Conservation (phyloP, 1,140 invertebrate species). For the Melipona quadrifasciata region DNA sequence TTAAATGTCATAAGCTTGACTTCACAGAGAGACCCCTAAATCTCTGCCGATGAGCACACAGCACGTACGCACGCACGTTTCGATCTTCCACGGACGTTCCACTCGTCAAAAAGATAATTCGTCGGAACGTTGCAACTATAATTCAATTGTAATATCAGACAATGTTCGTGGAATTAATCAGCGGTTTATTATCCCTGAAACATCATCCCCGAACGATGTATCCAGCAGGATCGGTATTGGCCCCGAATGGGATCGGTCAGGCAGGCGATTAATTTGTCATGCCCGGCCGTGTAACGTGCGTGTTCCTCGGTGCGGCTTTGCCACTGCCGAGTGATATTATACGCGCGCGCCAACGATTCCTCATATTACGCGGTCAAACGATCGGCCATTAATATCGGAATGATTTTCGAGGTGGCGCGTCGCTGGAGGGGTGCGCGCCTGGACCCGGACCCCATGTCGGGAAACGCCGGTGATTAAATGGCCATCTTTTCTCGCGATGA, state of each 20-base stretch:
- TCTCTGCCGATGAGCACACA: background rate
- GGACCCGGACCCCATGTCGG: slow-evolving; percentile 50
- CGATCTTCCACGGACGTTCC: too few relatives aligned
- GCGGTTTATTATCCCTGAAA: too few relatives aligned
- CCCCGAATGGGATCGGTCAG: background rate
- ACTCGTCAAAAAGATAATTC: too few relatives aligned
- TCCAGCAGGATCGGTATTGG: background rate
- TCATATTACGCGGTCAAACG: slow-evolving; percentile 60
- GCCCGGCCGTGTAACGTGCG: slow-evolving; percentile 41
- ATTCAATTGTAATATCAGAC: background rate
- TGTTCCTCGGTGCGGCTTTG: slow-evolving; percentile 27
- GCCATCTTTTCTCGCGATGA: slow-evolving; percentile 52
- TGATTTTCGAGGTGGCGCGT: slow-evolving; percentile 22
- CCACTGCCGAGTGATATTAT: slow-evolving; percentile 56
- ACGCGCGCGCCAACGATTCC: slow-evolving; percentile 58
- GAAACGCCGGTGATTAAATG: slow-evolving; percentile 61
- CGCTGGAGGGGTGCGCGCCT: slow-evolving; percentile 36
- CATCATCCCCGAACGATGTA: background rate
- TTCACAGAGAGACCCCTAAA: background rate
- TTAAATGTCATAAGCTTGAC: too few relatives aligned
- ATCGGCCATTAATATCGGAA: slow-evolving; percentile 56
- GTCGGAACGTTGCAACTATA: too few relatives aligned
- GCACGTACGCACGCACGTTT: too few relatives aligned
- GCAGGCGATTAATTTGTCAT: slow-evolving; percentile 59
- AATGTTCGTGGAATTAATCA: background rate